These are phyloP conservation scores for Cariama cristata DNA, from an alignment of 2,113 vertebrate genomes.

Conservation along the genomic window DNA sequence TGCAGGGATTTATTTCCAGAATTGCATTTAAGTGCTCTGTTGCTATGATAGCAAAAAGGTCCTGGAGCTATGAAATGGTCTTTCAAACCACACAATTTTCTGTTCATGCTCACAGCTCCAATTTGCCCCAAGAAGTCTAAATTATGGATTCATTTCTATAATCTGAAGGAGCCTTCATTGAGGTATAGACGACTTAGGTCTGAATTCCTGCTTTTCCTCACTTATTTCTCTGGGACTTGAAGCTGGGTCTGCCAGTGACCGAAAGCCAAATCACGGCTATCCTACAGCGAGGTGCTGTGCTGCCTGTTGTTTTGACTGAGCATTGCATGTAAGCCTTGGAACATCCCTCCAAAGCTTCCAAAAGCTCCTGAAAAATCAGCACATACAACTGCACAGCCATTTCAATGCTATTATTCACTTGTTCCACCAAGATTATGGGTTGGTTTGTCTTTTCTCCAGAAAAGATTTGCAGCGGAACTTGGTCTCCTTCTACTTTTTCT, in stretches of 20 bases:
- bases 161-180: neutral
- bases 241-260: neutral
- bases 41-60: neutral
- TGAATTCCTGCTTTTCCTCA: neutral
- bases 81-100: neutral
- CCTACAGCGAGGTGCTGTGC: neutral
- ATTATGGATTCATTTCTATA: neutral
- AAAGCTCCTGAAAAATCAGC: neutral
- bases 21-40: neutral
- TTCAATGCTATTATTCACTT: neutral
- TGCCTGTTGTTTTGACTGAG: neutral
- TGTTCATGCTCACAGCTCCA: neutral
- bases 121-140: neutral
- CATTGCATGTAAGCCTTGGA: neutral
- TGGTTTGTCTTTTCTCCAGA: neutral
- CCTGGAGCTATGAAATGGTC: neutral
- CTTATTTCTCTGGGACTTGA: neutral
- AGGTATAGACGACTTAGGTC: neutral
- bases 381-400: neutral
- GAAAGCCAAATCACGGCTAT: neutral
- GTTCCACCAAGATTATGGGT: neutral
- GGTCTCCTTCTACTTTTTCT: neutral
- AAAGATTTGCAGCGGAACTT: neutral
- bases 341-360: neutral
- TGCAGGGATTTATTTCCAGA: neutral